Conservation (phyloP, 2,888 invertebrate genomes). For the Terebella lapidaria region DNA sequence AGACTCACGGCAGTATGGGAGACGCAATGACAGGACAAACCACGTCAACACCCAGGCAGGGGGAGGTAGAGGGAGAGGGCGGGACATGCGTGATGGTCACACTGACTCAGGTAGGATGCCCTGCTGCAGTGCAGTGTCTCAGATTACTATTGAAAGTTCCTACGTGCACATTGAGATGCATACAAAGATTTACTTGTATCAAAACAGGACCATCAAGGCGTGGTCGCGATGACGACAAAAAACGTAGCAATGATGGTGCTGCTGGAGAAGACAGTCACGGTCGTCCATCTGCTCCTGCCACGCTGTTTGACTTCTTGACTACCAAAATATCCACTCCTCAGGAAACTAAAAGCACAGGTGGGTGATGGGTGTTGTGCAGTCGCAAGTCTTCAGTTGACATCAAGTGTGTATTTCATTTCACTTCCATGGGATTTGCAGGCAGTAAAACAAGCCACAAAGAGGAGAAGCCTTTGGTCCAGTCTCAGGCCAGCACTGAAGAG, state of each 20-base stretch:
- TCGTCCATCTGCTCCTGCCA: constrained; percentile 49
- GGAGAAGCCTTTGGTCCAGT: too few relatives aligned
- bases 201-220: too few relatives aligned
- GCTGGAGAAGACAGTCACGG: constrained; percentile 25
- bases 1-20: neutral
- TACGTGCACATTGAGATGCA: too few relatives aligned
- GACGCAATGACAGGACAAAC: neutral
- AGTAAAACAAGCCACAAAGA: too few relatives aligned
- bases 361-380: neutral
- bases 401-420: neutral
- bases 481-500: too few relatives aligned
- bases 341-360: neutral
- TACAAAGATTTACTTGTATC: too few relatives aligned
- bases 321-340: constrained; percentile 34
- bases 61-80: neutral
- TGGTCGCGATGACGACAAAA: too few relatives aligned
- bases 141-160: too few relatives aligned
- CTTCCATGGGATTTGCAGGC: too few relatives aligned
- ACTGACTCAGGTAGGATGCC: too few relatives aligned
- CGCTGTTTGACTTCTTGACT: constrained; percentile 50
- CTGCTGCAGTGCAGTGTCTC: too few relatives aligned
- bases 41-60: neutral
- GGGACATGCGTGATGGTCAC: neutral
- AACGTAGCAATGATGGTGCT: too few relatives aligned
- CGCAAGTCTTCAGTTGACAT: neutral